Evolutionary conservation across 2,797 vertebrate genomes (phyloP).

Genomic region (Schizopygopsis malacanthus): DNA sequence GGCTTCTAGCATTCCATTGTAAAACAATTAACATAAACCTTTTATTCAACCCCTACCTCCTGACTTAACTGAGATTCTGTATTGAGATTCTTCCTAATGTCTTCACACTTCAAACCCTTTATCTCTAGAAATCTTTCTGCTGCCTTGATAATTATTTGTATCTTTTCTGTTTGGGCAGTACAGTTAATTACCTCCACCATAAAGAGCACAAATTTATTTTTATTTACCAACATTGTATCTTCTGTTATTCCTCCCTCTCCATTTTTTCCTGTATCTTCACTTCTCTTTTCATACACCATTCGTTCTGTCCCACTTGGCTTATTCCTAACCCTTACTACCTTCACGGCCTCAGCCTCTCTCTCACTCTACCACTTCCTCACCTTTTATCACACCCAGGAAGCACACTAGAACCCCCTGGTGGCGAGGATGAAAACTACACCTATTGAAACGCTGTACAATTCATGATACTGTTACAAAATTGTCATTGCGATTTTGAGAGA

Average conservation of each 20-base stretch:
- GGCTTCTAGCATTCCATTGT: slow-evolving; percentile 33
- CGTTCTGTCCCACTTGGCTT: neutral
- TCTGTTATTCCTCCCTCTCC: neutral
- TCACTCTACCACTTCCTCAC: too few relatives aligned
- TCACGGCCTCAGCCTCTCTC: neutral
- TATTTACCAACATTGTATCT: neutral
- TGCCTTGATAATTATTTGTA: neutral
- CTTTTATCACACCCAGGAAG: too few relatives aligned
- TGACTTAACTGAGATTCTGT: neutral
- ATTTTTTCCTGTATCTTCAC: neutral
- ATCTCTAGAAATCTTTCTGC: neutral
- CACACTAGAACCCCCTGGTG: too few relatives aligned
- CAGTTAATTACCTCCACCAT: neutral
- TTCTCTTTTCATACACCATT: neutral
- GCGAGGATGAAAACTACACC: too few relatives aligned
- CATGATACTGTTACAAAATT: too few relatives aligned
- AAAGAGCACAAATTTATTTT: neutral
- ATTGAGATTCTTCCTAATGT: neutral
- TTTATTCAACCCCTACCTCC: neutral
- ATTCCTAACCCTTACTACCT: neutral
- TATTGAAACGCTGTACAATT: too few relatives aligned
- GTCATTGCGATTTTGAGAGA: too few relatives aligned
- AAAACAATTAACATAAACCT: neutral
- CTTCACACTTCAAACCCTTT: neutral
- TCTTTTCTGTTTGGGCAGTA: slow-evolving; percentile 21